Evolutionary conservation across 2,797 vertebrate species (phyloP), one percentile per base, ranked within the genome.

Genomic region (Crenuchus spilurus): DNA sequence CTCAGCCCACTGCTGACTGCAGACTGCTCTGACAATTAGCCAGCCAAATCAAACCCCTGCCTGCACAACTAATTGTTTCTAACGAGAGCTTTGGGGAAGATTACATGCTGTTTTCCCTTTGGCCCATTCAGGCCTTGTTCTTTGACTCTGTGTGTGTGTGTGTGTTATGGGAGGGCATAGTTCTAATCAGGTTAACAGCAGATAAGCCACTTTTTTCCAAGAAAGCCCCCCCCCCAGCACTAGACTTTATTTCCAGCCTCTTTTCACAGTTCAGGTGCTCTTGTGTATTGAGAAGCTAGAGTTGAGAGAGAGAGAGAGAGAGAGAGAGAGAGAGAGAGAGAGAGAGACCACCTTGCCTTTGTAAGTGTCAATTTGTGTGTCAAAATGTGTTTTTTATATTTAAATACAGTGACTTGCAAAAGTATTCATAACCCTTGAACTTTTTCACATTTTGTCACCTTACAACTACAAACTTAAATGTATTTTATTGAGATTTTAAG

Each of bases 11-110:
- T 8, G 26, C 67, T 49, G 64, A 54, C 41, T 63, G 48, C 37
- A 28, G 42, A 33, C 62, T 24, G 33, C 63, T 42, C 57, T 49
- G 28, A 80, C 88, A 89, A 90, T 90, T 88, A 89, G 81, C 84
- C 69, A 55, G 60, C 80, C 80, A 80, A 89, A 87, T 88, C 86
- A 86, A 88, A 89, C 83, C 66, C 83, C 84, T 30, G 41, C 81
- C 78, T 64, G 86, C 80, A 82, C 83, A 83, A 84, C 86, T 87
- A 88, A 92, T 90, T 89, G 90, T 91, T 90, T 90, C 88, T 89
- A 87, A 81, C 84, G 70, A 83, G 65, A 84, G 76, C 83, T 87
- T 89, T 89, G 84, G 87, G 83, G 85, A 82, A 82, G 78, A 75
- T 63, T 69, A 85, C 85, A 82, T 84, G 87, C 85, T 86, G 82